A percentile compares a stretch with the other conserved stretches of the same genome.
phyloP scores from a whole-genome alignment of 2,888 invertebrate species.

The Pachliopta kotzebuea region DNA sequence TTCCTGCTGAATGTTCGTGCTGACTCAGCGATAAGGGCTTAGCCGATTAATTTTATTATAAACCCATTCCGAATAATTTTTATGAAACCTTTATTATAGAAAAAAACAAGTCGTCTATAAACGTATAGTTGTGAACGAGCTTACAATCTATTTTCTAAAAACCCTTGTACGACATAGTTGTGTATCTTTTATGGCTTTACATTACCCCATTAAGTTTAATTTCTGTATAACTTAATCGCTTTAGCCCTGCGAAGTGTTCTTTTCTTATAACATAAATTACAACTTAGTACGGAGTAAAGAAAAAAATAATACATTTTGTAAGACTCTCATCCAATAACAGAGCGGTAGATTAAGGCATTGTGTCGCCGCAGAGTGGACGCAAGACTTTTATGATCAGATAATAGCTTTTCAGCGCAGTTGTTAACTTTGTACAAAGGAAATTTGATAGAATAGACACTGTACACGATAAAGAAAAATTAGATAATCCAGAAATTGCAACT shows the following conservation, averaged over 20 bases:
- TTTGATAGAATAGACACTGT: slow-evolving; percentile 28
- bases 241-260: not conserved
- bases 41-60: slow-evolving; percentile 19
- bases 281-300: slow-evolving; percentile 10
- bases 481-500: slow-evolving; percentile 21
- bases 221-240: too few species aligned
- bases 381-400: slow-evolving; percentile 47
- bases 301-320: slow-evolving; percentile 35
- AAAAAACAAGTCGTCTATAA: too few species aligned
- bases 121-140: too few species aligned
- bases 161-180: too few species aligned
- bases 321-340: slow-evolving; percentile 38
- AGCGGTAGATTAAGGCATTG: slow-evolving; percentile 42
- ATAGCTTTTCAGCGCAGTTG: slow-evolving; percentile 43
- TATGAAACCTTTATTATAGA: too few species aligned
- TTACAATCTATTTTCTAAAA: too few species aligned
- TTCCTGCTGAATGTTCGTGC: slow-evolving; percentile 10
- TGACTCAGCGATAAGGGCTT: slow-evolving; percentile 11
- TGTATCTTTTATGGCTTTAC: too few species aligned
- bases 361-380: slow-evolving; percentile 39
- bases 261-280: slow-evolving; percentile 3
- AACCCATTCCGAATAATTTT: slow-evolving; percentile 7
- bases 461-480: slow-evolving; percentile 11
- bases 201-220: too few species aligned
- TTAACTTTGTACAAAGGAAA: slow-evolving; percentile 37